Evolutionary conservation across 2,113 vertebrate species (phyloP).

Genomic region (Campylorhamphus procurvoides): DNA sequence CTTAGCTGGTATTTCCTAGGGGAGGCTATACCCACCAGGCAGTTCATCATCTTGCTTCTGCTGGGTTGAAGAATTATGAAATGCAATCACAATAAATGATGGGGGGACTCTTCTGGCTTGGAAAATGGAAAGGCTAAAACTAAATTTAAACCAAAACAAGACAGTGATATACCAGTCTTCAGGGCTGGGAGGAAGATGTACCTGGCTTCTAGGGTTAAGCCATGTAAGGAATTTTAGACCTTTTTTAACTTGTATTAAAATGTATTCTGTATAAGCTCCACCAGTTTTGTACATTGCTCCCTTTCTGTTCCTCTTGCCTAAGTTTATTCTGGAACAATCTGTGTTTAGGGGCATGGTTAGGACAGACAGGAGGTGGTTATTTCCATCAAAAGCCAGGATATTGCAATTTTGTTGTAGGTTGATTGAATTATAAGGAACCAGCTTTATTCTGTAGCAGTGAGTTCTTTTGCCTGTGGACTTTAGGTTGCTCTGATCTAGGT

Average conservation of each 20-base stretch:
- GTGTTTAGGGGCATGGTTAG: not conserved
- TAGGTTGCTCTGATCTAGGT: not conserved
- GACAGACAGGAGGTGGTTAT: not conserved
- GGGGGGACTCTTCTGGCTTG: not conserved
- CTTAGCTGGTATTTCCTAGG: not conserved
- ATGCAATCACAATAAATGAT: not conserved
- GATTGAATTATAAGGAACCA: not conserved
- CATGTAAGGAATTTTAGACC: not conserved
- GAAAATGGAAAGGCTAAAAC: not conserved
- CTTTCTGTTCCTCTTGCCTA: not conserved
- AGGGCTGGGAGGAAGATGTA: not conserved
- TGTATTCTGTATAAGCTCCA: not conserved
- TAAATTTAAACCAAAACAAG: not conserved
- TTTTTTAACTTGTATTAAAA: not conserved
- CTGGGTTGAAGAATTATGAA: not conserved
- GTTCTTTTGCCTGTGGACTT: not conserved
- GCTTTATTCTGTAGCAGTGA: not conserved
- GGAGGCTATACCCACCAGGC: not conserved
- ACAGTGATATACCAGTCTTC: not conserved
- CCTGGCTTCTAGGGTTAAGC: not conserved
- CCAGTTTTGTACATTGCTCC: not conserved
- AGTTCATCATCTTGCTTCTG: not conserved
- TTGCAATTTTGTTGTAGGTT: not conserved
- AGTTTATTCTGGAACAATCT: not conserved
- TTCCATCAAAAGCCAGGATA: not conserved